phyloP scores from a whole-genome alignment of 2,888 invertebrate species.

The Rosalia funebris region DNA sequence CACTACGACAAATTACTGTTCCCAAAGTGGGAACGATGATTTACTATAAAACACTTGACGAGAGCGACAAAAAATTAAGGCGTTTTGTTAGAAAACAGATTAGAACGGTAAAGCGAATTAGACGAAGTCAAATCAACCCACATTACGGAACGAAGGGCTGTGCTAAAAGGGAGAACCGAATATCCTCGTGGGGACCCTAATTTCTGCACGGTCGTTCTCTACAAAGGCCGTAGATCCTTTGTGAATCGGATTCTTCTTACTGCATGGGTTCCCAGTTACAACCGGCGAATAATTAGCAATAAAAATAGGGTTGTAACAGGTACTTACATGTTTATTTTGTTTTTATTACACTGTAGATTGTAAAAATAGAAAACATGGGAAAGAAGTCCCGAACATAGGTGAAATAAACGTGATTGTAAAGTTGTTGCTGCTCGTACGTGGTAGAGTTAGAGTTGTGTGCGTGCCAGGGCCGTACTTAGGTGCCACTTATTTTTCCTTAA shows the following conservation, averaged over 20 bases:
- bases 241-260: neutral
- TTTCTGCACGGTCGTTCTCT: constrained; percentile 10
- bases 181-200: constrained; percentile 15
- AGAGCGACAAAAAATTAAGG: neutral
- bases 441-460: no score
- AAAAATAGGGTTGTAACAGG: neutral
- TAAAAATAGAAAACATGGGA: no score
- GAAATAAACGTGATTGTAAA: no score
- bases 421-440: no score
- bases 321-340: no score
- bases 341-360: no score
- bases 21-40: no score
- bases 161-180: constrained; percentile 21
- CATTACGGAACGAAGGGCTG: constrained; percentile 13
- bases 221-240: constrained; percentile 9
- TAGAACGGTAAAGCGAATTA: constrained; percentile 20
- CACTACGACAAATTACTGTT: no score
- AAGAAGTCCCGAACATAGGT: no score
- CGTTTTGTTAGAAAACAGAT: constrained; percentile 14
- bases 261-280: neutral
- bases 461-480: neutral
- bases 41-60: neutral
- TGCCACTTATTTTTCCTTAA: no score
- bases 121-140: constrained; percentile 21
- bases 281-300: neutral